Base-by-base conservation (phyloP, 2,113 vertebrate genomes). In the Gambusia affinis region DNA sequence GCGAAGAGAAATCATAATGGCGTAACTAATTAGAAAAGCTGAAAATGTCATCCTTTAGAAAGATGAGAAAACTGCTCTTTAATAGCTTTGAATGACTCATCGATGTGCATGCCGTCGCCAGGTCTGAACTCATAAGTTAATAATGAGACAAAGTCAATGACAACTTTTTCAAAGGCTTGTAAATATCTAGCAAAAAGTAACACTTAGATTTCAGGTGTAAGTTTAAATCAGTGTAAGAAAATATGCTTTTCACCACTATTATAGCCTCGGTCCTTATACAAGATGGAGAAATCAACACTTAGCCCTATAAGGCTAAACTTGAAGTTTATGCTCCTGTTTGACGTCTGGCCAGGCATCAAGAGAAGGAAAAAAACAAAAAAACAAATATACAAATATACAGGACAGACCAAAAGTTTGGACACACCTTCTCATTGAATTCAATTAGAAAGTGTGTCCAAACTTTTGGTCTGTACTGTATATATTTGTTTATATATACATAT, bases 171-270 rank as follows among this genome's bases (percentile, higher is more conserved):
- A 68, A 37, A 35, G 67, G 62, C 22, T 68, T 66, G 14, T 60
- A 61, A 44, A 72, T 24, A 57, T 39, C 30, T 29, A 72, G 57
- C n/a, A 22, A 51, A 35, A 74, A 62, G 24, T 37, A 69, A 69
- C 47, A 47, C 29, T 8, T 33, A n/a, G 47, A 60, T 78, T 75
- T 71, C 33, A 74, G 71, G 72, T 47, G 31, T 66, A 74, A 83
- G 63, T 75, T 80, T 84, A 83, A 85, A 88, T 87, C 78, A 85
- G 62, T 60, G 72, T 70, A 14, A 47, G 82, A 73, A 78, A 73
- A 79, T 42, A 74, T 47, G 66, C 70, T 78, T 75, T 79, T 79
- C 67, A 75, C 76, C 73, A 65, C 42, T 27, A 60, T 30, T 69
- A 31, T 44, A 14, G 22, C 70, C 54, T 64, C 29, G 37, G 47